Evolutionary conservation across 2,888 invertebrate genomes (phyloP).

Genomic region (Limnephilus auricula): DNA sequence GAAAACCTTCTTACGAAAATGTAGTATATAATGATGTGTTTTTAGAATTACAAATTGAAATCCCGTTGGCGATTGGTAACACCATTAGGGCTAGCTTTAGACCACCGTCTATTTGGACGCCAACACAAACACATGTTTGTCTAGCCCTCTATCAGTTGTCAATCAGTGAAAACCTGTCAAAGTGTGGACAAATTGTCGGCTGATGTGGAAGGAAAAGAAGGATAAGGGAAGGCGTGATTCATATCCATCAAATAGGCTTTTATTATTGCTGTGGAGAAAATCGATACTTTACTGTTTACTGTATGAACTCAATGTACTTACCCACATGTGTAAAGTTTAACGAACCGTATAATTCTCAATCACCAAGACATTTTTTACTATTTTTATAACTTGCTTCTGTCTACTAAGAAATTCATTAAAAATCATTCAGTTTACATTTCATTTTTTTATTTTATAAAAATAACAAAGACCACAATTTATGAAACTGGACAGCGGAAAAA

Average conservation of each 20-base stretch:
- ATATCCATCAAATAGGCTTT: not conserved
- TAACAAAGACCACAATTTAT: conserved; percentile 34
- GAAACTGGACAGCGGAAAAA: not conserved
- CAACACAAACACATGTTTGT: not conserved
- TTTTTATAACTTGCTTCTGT: not conserved
- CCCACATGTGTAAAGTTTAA: too few relatives aligned
- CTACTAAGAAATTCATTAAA: not conserved
- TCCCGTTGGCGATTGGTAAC: not conserved
- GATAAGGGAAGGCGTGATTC: not conserved
- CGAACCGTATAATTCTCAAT: not conserved
- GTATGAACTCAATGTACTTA: not conserved
- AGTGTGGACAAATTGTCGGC: conserved; percentile 13
- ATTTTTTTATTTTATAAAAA: conserved; percentile 49
- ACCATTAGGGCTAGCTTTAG: not conserved
- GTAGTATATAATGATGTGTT: too few relatives aligned
- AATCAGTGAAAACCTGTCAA: conserved; percentile 38
- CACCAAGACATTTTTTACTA: not conserved
- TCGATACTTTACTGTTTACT: not conserved
- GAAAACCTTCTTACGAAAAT: too few relatives aligned
- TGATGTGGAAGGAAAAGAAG: not conserved
- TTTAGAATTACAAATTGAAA: not conserved
- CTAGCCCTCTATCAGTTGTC: conserved; percentile 30
- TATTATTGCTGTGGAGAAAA: not conserved
- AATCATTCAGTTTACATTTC: not conserved
- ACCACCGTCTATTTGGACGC: not conserved